phyloP scores from a whole-genome alignment of 2,888 invertebrate species.

The Eucera pruinosa region DNA sequence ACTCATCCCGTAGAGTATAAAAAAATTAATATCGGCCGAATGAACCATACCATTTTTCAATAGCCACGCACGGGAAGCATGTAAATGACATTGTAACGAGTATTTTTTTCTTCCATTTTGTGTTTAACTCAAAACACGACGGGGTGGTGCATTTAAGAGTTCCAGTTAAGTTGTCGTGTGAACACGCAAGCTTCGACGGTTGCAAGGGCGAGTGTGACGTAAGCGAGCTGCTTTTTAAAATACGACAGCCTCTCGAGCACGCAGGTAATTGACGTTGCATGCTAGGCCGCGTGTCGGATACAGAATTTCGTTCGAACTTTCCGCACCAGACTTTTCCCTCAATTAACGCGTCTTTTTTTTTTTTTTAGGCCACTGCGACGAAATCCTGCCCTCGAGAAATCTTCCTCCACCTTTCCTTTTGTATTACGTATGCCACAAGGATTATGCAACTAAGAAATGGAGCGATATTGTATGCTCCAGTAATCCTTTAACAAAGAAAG shows the following conservation, averaged over 20 bases:
- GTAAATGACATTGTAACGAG: slow-evolving; percentile 12
- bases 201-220: slow-evolving; percentile 50
- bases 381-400: neutral
- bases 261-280: slow-evolving; percentile 33
- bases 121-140: slow-evolving; percentile 25
- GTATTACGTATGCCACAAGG: no score
- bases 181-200: slow-evolving; percentile 48
- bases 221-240: slow-evolving; percentile 42
- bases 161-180: slow-evolving; percentile 39
- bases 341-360: slow-evolving; percentile 11
- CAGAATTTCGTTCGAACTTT: slow-evolving; percentile 20
- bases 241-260: slow-evolving; percentile 28
- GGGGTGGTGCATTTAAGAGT: slow-evolving; percentile 35
- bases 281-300: neutral
- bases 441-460: neutral
- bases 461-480: neutral
- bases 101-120: neutral
- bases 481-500: neutral
- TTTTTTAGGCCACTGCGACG: slow-evolving; percentile 10
- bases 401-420: neutral
- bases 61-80: neutral
- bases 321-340: neutral
- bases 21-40: neutral
- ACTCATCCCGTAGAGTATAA: no score
- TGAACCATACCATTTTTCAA: neutral